A percentile compares a stretch with the other conserved stretches of the same genome.
phyloP scores from a whole-genome alignment of 1,140 invertebrate genomes.

The Plectrocnemia conspersa region DNA sequence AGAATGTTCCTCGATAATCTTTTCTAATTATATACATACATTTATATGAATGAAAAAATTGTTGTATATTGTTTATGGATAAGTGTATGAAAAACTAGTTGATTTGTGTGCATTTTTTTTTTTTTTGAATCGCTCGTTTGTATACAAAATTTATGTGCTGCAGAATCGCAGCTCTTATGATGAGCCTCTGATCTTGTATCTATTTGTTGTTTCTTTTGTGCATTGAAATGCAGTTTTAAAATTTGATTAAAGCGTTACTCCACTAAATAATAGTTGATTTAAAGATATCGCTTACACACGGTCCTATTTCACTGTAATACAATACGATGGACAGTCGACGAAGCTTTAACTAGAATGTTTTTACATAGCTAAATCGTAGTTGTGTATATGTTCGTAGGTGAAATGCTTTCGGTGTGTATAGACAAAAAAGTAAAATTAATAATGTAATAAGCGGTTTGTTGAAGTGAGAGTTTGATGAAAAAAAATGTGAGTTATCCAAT shows the following conservation, averaged over 20 bases:
- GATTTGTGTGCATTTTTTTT: slow-evolving; percentile 4
- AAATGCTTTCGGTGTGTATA: slow-evolving; percentile 36
- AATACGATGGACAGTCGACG: slow-evolving; percentile 25
- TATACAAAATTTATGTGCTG: no score
- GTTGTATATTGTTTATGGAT: background rate
- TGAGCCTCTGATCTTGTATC: no score
- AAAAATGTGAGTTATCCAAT: slow-evolving; percentile 31
- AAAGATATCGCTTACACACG: no score
- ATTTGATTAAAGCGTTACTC: no score
- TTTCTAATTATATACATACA: slow-evolving; percentile 3
- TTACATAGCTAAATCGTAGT: slow-evolving; percentile 30
- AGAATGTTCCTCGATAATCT: slow-evolving; percentile 8
- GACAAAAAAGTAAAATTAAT: slow-evolving; percentile 30
- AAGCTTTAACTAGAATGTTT: slow-evolving; percentile 35
- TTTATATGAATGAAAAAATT: background rate
- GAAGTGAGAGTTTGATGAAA: slow-evolving; percentile 17
- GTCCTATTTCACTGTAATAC: no score
- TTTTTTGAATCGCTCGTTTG: background rate
- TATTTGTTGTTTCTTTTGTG: no score
- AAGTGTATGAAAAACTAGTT: background rate
- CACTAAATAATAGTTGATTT: no score
- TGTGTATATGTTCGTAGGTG: slow-evolving; percentile 33
- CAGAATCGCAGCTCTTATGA: no score
- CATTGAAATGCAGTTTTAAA: no score
- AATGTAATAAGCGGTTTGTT: no score